Evolutionary conservation across 2,113 vertebrate genomes (phyloP).

Genomic region (Chelonoidis abingdonii): DNA sequence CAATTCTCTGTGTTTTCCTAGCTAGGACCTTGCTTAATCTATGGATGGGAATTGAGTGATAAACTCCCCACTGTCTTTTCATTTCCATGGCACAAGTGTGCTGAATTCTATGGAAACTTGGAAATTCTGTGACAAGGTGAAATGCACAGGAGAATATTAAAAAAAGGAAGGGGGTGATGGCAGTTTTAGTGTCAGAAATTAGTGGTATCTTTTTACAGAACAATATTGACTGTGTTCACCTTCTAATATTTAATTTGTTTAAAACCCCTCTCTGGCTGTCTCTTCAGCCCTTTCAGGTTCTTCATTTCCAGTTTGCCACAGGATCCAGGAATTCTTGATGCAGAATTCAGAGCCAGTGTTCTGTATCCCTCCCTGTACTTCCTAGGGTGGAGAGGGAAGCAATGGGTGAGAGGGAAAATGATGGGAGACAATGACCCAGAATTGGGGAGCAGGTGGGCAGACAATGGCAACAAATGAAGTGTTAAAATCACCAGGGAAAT

Average conservation of each 20-base stretch:
- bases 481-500: background rate
- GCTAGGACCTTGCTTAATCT: background rate
- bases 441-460: background rate
- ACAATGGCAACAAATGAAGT: background rate
- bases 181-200: background rate
- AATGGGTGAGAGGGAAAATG: background rate
- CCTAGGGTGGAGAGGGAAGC: background rate
- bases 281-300: background rate
- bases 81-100: background rate
- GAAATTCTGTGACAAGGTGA: background rate
- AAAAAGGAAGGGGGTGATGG: background rate
- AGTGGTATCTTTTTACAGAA: background rate
- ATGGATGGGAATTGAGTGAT: background rate
- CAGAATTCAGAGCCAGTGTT: accelerated
- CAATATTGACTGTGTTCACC: background rate
- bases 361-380: accelerated
- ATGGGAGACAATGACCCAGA: accelerated
- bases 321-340: background rate
- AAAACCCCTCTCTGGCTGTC: background rate
- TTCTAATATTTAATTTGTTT: background rate
- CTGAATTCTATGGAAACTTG: background rate
- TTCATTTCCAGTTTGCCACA: background rate
- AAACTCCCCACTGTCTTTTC: background rate
- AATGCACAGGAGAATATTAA: background rate
- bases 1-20: background rate